These are phyloP conservation scores for Coluber constrictor DNA, from an alignment of 2,797 vertebrate species.

Conservation along the genomic window DNA sequence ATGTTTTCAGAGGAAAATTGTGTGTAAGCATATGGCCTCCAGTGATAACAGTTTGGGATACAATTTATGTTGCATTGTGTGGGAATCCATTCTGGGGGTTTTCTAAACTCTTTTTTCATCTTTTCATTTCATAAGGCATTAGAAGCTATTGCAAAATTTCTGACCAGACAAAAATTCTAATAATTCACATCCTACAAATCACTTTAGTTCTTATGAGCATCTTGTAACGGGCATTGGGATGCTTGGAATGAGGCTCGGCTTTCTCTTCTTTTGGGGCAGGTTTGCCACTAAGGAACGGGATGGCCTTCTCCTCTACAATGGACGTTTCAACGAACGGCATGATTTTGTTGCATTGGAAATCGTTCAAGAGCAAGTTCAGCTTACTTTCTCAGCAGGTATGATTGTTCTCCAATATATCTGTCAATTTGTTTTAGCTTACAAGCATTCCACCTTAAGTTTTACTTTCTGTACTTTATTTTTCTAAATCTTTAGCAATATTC, in stretches of 20 bases:
- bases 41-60: neutral
- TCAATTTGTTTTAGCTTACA: neutral
- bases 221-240: neutral
- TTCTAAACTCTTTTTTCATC: neutral
- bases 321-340: slow-evolving; percentile 93
- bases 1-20: neutral
- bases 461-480: neutral
- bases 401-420: rapidly evolving
- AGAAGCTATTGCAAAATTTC: neutral
- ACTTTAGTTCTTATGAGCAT: neutral
- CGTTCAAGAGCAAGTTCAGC: slow-evolving; percentile 86
- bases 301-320: slow-evolving; percentile 89
- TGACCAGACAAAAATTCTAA: neutral
- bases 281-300: slow-evolving; percentile 87
- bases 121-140: neutral
- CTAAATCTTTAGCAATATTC: too few species aligned
- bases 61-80: neutral
- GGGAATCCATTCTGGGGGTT: neutral
- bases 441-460: neutral
- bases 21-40: neutral
- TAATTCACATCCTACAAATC: neutral
- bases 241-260: neutral
- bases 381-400: slow-evolving; percentile 60
- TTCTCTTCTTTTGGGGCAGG: slow-evolving; percentile 62
- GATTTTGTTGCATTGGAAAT: slow-evolving; percentile 95